Conservation (phyloP, 2,797 vertebrate genomes). For the Scolopax bukidnonensis region DNA sequence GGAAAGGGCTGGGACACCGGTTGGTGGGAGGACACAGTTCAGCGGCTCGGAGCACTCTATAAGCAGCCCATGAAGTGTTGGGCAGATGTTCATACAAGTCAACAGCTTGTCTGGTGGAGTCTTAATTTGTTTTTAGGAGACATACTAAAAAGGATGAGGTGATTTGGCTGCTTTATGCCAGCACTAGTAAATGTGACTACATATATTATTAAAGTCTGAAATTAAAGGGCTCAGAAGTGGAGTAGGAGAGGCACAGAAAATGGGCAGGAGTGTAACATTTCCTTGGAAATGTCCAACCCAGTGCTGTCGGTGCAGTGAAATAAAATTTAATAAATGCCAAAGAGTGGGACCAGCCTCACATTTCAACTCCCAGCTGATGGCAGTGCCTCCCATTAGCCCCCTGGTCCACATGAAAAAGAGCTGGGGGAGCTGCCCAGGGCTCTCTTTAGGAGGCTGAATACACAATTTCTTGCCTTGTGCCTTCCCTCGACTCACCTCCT, state of each 20-base stretch:
- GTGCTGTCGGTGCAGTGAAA: not conserved
- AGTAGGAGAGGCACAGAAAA: not conserved
- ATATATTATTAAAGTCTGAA: conserved; percentile 13
- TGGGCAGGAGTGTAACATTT: not conserved
- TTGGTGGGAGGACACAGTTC: not conserved
- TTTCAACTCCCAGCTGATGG: not conserved
- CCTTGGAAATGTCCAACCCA: conserved; percentile 28
- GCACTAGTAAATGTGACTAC: not conserved
- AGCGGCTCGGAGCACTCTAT: not conserved
- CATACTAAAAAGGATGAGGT: not conserved
- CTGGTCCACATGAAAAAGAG: not conserved
- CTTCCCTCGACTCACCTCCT: not conserved
- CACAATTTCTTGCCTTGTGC: fast-evolving
- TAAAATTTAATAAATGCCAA: not conserved
- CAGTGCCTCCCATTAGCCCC: not conserved
- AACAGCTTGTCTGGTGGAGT: conserved; percentile 22
- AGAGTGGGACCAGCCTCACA: not conserved
- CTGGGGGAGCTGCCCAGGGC: not conserved
- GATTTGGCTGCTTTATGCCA: not conserved
- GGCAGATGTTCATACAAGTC: not conserved
- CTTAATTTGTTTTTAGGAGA: conserved; percentile 49
- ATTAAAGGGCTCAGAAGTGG: not conserved
- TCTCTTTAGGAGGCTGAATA: not conserved
- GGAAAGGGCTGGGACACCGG: not conserved
- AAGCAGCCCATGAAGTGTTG: not conserved